Conservation (phyloP, 2,888 invertebrate species). For the Keiferia lycopersicella region DNA sequence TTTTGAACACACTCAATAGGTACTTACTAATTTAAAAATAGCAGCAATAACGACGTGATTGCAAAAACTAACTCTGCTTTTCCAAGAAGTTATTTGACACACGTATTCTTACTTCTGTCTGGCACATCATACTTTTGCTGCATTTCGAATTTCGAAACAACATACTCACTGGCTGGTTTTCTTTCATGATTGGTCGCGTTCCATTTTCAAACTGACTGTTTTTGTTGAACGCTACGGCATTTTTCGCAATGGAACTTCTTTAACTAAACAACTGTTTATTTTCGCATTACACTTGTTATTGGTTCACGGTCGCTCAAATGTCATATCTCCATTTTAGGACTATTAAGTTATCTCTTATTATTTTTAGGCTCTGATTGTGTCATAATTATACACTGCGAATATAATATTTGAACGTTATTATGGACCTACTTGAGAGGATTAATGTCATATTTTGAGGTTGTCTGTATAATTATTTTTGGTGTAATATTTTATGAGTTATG, state of each 20-base stretch:
- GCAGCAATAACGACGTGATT: too few relatives aligned
- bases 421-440: not conserved
- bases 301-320: slow-evolving; percentile 38
- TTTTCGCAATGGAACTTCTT: slow-evolving; percentile 54
- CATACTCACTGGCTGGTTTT: slow-evolving; percentile 33
- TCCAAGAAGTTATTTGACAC: not conserved
- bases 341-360: slow-evolving; percentile 14
- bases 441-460: slow-evolving; percentile 14
- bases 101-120: not conserved
- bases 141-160: not conserved
- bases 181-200: slow-evolving; percentile 70
- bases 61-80: too few relatives aligned
- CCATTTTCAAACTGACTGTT: slow-evolving; percentile 59
- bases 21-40: too few relatives aligned
- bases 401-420: slow-evolving; percentile 10
- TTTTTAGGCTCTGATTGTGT: slow-evolving; percentile 7
- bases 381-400: slow-evolving; percentile 17
- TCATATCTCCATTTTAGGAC: slow-evolving; percentile 20
- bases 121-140: not conserved
- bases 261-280: slow-evolving; percentile 4
- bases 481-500: not conserved
- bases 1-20: too few relatives aligned
- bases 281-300: slow-evolving; percentile 27
- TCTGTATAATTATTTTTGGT: not conserved
- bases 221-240: slow-evolving; percentile 47